A percentile compares a stretch with the other conserved stretches of the same genome.
Evolutionary conservation across 2,113 vertebrate species (phyloP).

Genomic region (Hippocampus mohnikei): DNA sequence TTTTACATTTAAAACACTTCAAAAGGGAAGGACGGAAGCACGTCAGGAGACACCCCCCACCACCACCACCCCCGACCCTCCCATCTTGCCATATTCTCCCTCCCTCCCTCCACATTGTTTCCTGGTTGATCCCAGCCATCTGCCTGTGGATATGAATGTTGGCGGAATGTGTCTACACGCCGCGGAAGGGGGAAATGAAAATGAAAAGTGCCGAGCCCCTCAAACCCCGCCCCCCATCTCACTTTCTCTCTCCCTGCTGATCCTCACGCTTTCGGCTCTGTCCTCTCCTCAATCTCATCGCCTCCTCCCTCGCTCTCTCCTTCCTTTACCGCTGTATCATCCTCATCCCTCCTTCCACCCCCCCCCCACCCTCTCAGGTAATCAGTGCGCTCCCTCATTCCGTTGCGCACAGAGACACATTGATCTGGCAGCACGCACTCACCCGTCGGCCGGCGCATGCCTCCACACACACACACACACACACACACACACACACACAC

Average conservation of each 20-base stretch:
- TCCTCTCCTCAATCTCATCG: slow-evolving; percentile 46
- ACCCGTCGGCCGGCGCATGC: slow-evolving; percentile 1
- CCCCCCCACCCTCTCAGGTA: slow-evolving; percentile 67
- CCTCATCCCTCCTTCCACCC: slow-evolving; percentile 4
- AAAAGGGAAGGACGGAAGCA: slow-evolving; percentile 14
- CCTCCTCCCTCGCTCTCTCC: slow-evolving; percentile 43
- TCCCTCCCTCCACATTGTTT: slow-evolving; percentile 48
- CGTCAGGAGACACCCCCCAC: no score
- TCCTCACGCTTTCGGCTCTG: not conserved
- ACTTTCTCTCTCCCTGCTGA: not conserved
- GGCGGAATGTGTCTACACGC: slow-evolving; percentile 52
- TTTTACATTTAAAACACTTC: not conserved
- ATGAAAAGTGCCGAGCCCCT: slow-evolving; percentile 66
- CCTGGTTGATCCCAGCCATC: slow-evolving; percentile 62
- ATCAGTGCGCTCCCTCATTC: slow-evolving; percentile 77
- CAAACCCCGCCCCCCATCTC: slow-evolving; percentile 45
- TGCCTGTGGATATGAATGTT: slow-evolving; percentile 57
- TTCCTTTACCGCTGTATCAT: slow-evolving; percentile 13
- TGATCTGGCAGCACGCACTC: slow-evolving; percentile 66
- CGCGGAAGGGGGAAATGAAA: slow-evolving; percentile 67
- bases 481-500: slow-evolving; percentile 23
- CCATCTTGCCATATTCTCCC: slow-evolving; percentile 34
- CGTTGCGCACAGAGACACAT: slow-evolving; percentile 75
- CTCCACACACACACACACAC: slow-evolving; percentile 22
- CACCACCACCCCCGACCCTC: slow-evolving; percentile 1